Base-by-base conservation (phyloP, 2,888 invertebrate genomes). In the Itoplectis maculator region DNA sequence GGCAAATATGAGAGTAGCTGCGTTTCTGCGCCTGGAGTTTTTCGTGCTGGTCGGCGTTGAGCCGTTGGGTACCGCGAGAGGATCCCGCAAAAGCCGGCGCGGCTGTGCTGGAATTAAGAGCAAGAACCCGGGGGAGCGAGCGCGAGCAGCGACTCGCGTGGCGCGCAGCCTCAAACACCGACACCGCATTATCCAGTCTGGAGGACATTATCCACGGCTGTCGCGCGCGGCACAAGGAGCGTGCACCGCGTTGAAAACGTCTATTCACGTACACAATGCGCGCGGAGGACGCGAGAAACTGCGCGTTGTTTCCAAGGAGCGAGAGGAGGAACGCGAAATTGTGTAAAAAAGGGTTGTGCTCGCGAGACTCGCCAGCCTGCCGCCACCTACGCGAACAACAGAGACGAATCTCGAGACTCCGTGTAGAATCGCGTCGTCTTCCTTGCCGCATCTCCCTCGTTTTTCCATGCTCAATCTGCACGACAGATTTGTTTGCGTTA, bases 121-220 rank as follows among this genome's bases (percentile, higher is more conserved):
- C 88, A 88, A 88, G 87, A 89, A 89, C 3, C 29, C 5, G 29
- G 29, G 5, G 29, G 29, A 29, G 29, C 29, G 29, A n/a, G 29
- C 83, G 86, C 72, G 86, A 87, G 86, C 87, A 86, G 84, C 82
- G 82, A 83, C 81, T 82, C 82, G 77, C 76, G 29, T n/a, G n/a
- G n/a, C n/a, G 29, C 29, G 29, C 29, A 82, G 76, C 77, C 82
- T 79, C 81, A 86, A 85, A 87, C 86, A 83, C 73, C 83, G 84
- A 85, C 86, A 87, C 84, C 86, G 81, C 87, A 79, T 88, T 88
- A 82, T 82, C 82, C 79, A 79, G 79, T 79, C 82, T 82, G 61
- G 76, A 84, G 84, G 76, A 84, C 84, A 84, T 84, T 84, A 84
- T 84, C 82, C 78, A 81, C 70, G 81, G 72, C 29, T 83, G 81